Evolutionary conservation across 2,888 invertebrate species (phyloP).

Genomic region (Lapara coniferarum): DNA sequence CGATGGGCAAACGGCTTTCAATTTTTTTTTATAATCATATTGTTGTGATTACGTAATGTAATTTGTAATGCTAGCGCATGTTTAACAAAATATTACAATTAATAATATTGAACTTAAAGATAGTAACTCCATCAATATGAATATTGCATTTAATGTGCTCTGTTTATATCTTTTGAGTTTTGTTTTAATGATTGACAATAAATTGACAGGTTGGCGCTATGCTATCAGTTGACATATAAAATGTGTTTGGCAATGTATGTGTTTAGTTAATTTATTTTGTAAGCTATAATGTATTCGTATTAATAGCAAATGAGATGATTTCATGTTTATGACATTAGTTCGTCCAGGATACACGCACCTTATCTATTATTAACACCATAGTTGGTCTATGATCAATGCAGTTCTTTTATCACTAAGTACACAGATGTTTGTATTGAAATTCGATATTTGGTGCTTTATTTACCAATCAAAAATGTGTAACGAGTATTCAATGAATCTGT

Average conservation of each 20-base stretch:
- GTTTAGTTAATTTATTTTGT: constrained; percentile 11
- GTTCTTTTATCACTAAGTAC: too few relatives aligned
- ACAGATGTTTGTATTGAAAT: too few relatives aligned
- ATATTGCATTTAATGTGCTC: constrained; percentile 76
- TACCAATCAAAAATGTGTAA: too few relatives aligned
- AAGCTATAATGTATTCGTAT: constrained; percentile 5
- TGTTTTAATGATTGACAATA: constrained; percentile 47
- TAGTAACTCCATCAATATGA: constrained; percentile 49
- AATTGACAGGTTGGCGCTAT: constrained; percentile 32
- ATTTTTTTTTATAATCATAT: constrained; percentile 50
- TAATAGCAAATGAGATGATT: background rate
- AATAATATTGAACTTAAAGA: constrained; percentile 59
- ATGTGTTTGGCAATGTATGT: background rate
- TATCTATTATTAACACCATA: too few relatives aligned
- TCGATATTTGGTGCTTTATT: too few relatives aligned
- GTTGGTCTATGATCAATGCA: background rate
- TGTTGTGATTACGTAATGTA: constrained; percentile 67
- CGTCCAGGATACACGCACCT: background rate
- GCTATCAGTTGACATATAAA: constrained; percentile 6
- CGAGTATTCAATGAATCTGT: too few relatives aligned
- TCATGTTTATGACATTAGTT: constrained; percentile 1
- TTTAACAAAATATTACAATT: constrained; percentile 66
- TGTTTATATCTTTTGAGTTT: constrained; percentile 52
- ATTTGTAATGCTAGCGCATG: constrained; percentile 64
- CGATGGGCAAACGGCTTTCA: constrained; percentile 17